Percentiles rank a stretch among this genome's conserved stretches.
phyloP scores from a whole-genome alignment of 2,888 invertebrate genomes.

The Platycnemis pennipes region DNA sequence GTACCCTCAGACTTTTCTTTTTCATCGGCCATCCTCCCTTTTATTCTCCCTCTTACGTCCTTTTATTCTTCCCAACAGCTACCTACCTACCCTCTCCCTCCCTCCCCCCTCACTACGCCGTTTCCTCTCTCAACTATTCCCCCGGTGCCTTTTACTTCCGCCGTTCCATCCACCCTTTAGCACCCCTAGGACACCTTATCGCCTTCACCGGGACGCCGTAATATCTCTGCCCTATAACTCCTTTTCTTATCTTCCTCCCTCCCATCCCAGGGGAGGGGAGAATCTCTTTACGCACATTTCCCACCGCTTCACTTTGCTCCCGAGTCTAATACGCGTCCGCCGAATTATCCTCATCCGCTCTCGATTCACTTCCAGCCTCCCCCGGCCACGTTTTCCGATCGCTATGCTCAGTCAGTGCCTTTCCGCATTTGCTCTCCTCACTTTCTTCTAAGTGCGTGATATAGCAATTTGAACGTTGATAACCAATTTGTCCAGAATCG shows the following conservation, averaged over 20 bases:
- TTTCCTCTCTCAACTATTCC: conserved; percentile 5
- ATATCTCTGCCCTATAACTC: conserved; percentile 25
- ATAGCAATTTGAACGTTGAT: too few species aligned
- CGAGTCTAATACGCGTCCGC: background rate
- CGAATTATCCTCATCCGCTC: background rate
- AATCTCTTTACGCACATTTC: background rate
- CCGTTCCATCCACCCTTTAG: background rate
- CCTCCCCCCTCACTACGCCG: background rate
- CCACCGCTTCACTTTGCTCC: background rate
- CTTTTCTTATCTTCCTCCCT: background rate
- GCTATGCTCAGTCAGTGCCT: background rate
- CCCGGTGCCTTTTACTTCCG: background rate
- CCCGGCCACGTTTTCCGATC: background rate
- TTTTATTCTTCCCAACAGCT: background rate
- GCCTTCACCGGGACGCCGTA: background rate
- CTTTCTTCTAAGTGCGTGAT: background rate
- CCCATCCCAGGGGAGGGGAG: background rate
- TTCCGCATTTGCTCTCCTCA: background rate
- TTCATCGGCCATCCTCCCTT: conserved; percentile 1
- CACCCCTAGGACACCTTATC: conserved; percentile 21
- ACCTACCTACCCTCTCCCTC: background rate
- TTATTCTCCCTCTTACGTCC: background rate
- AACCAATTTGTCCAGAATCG: too few species aligned
- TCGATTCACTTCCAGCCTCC: background rate
- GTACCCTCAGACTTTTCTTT: background rate